Base-by-base conservation (phyloP, 2,113 vertebrate genomes). In the Eolophus roseicapilla region DNA sequence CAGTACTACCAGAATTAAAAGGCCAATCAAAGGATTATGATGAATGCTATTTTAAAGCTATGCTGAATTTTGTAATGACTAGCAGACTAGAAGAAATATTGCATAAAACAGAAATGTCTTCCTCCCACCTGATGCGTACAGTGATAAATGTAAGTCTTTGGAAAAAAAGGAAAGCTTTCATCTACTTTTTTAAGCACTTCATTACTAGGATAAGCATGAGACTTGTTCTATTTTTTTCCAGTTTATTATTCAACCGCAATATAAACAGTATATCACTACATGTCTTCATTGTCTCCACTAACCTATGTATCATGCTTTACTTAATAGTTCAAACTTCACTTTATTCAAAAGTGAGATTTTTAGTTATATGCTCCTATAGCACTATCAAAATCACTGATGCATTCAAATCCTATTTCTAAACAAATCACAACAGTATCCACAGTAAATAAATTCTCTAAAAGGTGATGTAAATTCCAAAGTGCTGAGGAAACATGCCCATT, bases 131-230 rank as follows among this genome's bases (percentile, higher is more conserved):
- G 46, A 55, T 55, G 12, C 24, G 4, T 44, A 18, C 0, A 77
- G 17, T 13, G 33, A 65, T 17, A 24, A 79, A n/a, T 0, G 0
- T 6, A 73, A 49, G 17, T 33, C 35, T 81, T 63, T 25, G 16
- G 27, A 11, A 62, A 77, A 80, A 47, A 75, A 62, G 20, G 8
- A 69, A 85, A 82, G 17, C 20, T 84, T 84, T 57, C 15, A 3
- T 20, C 33, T 70, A 24, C 15, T 17, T 83, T n/a, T 80, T 41
- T 21, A 8, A 73, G 57, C 5, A 44, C 3, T 23, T 77, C 55
- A 63, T 39, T 63, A 67, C 25, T 28, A 85, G 8, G 12, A 53
- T 49, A 63, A 92, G 5, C 6, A 50, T 10, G 6, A 85, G 62
- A 85, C 7, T 47, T 35, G 28, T 7, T 28, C 17, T 4, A 4